Base-by-base conservation (phyloP, 92 coral and sea anemone genomes). In the Chrysogorgia sp. region DNA sequence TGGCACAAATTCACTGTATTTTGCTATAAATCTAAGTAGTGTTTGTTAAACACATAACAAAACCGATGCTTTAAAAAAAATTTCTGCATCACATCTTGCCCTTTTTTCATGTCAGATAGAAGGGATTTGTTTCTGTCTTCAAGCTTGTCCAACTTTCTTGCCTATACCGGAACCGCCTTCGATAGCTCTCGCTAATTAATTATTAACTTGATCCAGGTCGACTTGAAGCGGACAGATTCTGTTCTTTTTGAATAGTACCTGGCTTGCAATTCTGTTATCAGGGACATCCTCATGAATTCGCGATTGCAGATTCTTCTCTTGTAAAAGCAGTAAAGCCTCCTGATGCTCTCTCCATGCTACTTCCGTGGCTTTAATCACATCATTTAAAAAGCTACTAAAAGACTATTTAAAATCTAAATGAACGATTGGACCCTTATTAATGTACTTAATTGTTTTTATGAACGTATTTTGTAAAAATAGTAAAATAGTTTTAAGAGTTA, bases 221-320 rank as follows among this genome's bases (percentile, higher is more conserved):
- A 17, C 17, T 20, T 52, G 6, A 5, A 5, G 65, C 33, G 25
- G 47, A 23, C 78, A 63, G 40, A 74, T 74, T 74, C 80, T 32
- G 65, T 74, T 74, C 55, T 14, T 74, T 74, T 57, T 59, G 37
- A 3, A 74, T 53, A 29, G 80, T 74, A 32, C 80, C 80, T 13
- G 80, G 67, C 80, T 74, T 74, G 20, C 66, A 32, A 10, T 40
- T 59, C 26, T 28, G 24, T 34, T 25, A 37, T 45, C 2, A 22
- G 4, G 59, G 59, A 52, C 26, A 20, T 52, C 59, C 8, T 52
- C 7, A 37, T 5, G 43, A 37, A 56, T 21, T 15, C 15, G 26
- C 25, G 62, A 56, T 5, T 4, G 62, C 7, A 56, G 26, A 21
- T 9, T 56, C 15, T 56, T 15, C 62, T 56, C 62, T 56, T 56